A percentile compares a stretch with the other conserved stretches of the same genome.
Evolutionary conservation across 2,113 vertebrate species (phyloP).

Genomic region (Bambusicola thoracicus): DNA sequence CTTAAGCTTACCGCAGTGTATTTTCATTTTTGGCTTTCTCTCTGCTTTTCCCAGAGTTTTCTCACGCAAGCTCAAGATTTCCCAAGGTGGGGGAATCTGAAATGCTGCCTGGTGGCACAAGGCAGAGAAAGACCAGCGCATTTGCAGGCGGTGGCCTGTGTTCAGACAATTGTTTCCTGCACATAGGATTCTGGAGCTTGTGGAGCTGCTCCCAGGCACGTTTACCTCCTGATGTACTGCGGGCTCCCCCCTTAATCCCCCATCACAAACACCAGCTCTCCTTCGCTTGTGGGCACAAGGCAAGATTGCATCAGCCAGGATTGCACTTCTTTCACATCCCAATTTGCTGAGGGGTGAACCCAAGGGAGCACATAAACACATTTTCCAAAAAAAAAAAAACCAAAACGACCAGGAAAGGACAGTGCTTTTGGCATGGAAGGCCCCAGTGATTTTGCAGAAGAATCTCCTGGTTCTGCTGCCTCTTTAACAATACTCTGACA

Average conservation of each 20-base stretch:
- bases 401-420: neutral
- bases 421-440: neutral
- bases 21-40: neutral
- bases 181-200: neutral
- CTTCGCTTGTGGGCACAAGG: neutral
- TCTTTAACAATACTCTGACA: neutral
- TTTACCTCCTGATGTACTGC: neutral
- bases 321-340: neutral
- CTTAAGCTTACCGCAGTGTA: neutral
- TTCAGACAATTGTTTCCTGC: slow-evolving; percentile 48
- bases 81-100: neutral
- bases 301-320: neutral
- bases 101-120: neutral
- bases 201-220: slow-evolving; percentile 60
- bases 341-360: neutral
- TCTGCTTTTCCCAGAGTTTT: neutral
- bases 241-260: neutral
- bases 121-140: neutral
- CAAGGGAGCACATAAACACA: neutral
- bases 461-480: neutral
- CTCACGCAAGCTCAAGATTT: neutral
- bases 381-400: neutral
- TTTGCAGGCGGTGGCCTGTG: neutral
- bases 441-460: neutral
- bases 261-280: slow-evolving; percentile 12